Percentiles rank a stretch among this genome's conserved stretches.
Evolutionary conservation across 2,888 invertebrate species (phyloP).

Genomic region (Stramonita haemastoma): DNA sequence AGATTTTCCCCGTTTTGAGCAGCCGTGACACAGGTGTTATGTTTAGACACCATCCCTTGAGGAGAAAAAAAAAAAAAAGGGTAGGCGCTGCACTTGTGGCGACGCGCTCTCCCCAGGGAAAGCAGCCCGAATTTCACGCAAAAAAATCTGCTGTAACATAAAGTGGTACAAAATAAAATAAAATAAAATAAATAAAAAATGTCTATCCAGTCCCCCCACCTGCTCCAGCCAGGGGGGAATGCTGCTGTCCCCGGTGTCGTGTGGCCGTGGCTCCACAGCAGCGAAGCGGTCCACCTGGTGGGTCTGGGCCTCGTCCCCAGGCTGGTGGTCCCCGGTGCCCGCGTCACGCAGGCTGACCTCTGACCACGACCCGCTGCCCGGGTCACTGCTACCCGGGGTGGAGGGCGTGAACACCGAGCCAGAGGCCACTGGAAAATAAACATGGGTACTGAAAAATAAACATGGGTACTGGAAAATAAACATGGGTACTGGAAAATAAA

Average conservation of each 20-base stretch:
- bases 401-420: background rate
- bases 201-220: constrained; percentile 42
- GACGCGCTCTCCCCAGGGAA: background rate
- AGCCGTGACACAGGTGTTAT: too few relatives aligned
- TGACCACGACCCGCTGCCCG: background rate
- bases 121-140: too few relatives aligned
- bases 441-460: background rate
- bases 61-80: too few relatives aligned
- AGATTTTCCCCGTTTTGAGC: too few relatives aligned
- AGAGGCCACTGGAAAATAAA: background rate
- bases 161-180: background rate
- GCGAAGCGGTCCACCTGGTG: constrained; percentile 40
- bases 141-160: background rate
- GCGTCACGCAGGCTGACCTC: constrained; percentile 1
- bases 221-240: constrained; percentile 60
- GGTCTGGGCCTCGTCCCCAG: constrained; percentile 31
- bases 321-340: background rate
- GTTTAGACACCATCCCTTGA: too few relatives aligned
- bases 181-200: background rate
- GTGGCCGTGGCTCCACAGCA: too few relatives aligned
- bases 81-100: too few relatives aligned
- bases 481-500: too few relatives aligned
- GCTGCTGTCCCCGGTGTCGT: constrained; percentile 27
- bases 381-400: background rate
- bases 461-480: background rate